A percentile compares a stretch with the other conserved stretches of the same genome.
Evolutionary conservation across 2,113 vertebrate genomes (phyloP).

Genomic region (Rhegmatorhina hoffmannsi): DNA sequence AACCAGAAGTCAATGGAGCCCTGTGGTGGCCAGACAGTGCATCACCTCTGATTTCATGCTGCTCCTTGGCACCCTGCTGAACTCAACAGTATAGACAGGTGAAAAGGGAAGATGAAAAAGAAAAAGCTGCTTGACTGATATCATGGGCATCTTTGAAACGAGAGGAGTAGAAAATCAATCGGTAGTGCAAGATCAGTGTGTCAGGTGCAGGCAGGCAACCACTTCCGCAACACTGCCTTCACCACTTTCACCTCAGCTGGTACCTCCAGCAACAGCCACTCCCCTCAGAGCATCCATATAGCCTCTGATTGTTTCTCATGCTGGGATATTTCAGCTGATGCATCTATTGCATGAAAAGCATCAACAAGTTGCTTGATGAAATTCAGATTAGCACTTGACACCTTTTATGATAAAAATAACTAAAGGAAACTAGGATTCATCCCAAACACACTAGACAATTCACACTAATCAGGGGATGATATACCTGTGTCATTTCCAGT

Average conservation of each 20-base stretch:
- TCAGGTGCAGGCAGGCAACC: background rate
- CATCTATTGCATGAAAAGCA: background rate
- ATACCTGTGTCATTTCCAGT: background rate
- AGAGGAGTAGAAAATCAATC: background rate
- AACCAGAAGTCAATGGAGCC: background rate
- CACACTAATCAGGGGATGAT: background rate
- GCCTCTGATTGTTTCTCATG: background rate
- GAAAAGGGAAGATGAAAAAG: background rate
- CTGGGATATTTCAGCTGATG: background rate
- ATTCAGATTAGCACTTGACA: background rate
- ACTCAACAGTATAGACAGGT: fast-evolving
- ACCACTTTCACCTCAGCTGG: background rate
- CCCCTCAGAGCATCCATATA: fast-evolving
- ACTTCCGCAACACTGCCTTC: background rate
- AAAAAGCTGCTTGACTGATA: background rate
- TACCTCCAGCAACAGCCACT: background rate
- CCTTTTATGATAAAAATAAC: slow-evolving; percentile 15
- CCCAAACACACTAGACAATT: background rate
- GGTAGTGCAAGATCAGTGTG: background rate
- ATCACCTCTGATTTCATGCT: background rate
- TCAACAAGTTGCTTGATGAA: background rate
- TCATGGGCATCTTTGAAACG: background rate
- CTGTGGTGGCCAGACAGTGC: background rate
- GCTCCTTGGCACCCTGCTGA: background rate
- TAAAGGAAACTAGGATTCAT: background rate